Percentiles rank a stretch among this genome's conserved stretches.
These are phyloP conservation scores for Drosophila kikkawai DNA, from an alignment of 1,140 invertebrate species.

Conservation along the genomic window DNA sequence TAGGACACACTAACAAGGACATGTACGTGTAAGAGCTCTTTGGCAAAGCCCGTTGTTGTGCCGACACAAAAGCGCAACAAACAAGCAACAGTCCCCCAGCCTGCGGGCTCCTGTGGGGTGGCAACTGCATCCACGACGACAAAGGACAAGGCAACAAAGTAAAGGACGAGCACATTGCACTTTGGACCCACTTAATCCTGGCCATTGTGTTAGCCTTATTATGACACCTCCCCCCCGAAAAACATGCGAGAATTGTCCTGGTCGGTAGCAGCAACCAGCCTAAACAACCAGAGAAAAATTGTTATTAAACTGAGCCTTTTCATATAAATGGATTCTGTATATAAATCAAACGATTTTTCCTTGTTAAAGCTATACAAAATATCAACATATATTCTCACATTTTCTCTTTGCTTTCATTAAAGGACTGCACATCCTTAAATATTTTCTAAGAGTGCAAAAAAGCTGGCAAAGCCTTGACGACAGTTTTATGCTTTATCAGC, in stretches of 20 bases:
- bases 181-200: conserved; percentile 76
- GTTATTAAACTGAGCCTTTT: not conserved
- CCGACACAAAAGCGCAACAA: conserved; percentile 77
- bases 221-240: conserved; percentile 48
- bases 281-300: conserved; percentile 13
- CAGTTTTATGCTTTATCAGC: conserved; percentile 77
- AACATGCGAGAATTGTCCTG: conserved; percentile 57
- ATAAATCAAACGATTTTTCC: too few species aligned
- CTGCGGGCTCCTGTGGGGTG: conserved; percentile 24
- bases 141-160: conserved; percentile 53
- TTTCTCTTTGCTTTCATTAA: not conserved
- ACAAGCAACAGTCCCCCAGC: conserved; percentile 56
- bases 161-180: conserved; percentile 50
- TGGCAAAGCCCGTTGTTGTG: conserved; percentile 37
- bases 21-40: conserved; percentile 18
- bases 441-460: conserved; percentile 13
- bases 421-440: not conserved
- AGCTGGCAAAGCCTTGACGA: conserved; percentile 51
- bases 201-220: conserved; percentile 77
- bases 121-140: conserved; percentile 53
- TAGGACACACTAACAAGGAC: conserved; percentile 58
- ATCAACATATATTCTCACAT: too few species aligned
- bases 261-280: conserved; percentile 21
- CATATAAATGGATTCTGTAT: too few species aligned
- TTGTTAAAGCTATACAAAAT: not conserved